These are phyloP conservation scores for Cataglyphis hispanica DNA, from an alignment of 1,140 invertebrate species.

Conservation along the genomic window DNA sequence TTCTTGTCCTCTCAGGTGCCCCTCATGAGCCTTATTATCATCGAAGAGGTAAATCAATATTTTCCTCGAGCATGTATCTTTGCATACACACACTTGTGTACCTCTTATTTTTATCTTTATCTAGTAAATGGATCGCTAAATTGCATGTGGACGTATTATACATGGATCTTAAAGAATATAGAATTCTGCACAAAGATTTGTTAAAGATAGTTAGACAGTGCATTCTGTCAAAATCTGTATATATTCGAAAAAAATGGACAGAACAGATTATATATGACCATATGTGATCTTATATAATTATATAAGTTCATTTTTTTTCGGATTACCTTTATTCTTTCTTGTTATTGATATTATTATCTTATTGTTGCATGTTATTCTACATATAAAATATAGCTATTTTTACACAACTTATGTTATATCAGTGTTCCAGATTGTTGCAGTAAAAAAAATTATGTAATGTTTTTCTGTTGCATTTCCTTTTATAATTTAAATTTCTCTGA, in stretches of 20 bases:
- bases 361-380: not conserved
- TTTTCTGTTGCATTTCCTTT: constrained; percentile 6
- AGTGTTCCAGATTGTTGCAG: not conserved
- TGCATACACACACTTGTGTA: constrained; percentile 45
- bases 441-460: not conserved
- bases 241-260: too few species aligned
- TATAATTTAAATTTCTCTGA: not conserved
- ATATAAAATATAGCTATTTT: not conserved
- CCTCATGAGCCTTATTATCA: constrained; percentile 80
- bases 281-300: too few species aligned
- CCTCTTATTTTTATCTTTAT: constrained; percentile 29
- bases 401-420: not conserved
- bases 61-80: constrained; percentile 63
- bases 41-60: constrained; percentile 81
- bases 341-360: not conserved
- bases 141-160: constrained; percentile 71
- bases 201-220: not conserved
- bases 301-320: too few species aligned
- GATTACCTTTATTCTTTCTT: not conserved
- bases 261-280: too few species aligned
- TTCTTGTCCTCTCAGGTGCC: constrained; percentile 75
- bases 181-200: constrained; percentile 25
- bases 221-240: not conserved
- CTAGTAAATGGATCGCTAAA: constrained; percentile 58
- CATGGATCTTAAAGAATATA: constrained; percentile 68